phyloP scores from a whole-genome alignment of 1,140 invertebrate species.

The Leptopilina boulardi region DNA sequence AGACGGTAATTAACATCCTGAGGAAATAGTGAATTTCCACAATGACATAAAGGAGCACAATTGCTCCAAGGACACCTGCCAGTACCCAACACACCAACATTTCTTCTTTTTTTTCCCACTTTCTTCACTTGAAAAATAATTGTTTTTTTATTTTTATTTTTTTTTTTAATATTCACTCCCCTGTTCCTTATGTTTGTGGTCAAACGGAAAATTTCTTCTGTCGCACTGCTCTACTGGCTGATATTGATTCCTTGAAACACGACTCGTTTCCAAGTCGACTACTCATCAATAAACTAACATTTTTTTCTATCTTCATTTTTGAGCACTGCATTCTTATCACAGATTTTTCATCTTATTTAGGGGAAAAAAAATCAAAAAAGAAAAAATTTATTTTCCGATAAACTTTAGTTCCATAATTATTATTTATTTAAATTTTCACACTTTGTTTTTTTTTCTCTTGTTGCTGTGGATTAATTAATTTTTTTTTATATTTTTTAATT shows the following conservation, averaged over 20 bases:
- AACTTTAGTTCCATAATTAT: not conserved
- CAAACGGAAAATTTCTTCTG: not conserved
- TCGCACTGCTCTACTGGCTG: not conserved
- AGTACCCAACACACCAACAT: constrained; percentile 74
- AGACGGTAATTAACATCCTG: constrained; percentile 79
- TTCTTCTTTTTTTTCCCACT: constrained; percentile 43
- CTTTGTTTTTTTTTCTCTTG: too few relatives aligned
- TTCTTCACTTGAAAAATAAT: not conserved
- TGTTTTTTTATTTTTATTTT: not conserved
- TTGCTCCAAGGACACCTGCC: constrained; percentile 69
- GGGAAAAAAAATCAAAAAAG: too few relatives aligned
- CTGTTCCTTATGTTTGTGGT: not conserved
- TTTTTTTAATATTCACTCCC: not conserved
- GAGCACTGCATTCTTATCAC: not conserved
- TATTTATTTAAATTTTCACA: not conserved
- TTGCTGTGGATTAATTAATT: too few relatives aligned
- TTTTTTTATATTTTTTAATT: too few relatives aligned
- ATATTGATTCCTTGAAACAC: not conserved
- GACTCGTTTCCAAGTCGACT: constrained; percentile 5
- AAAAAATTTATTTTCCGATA: not conserved
- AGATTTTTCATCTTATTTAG: not conserved
- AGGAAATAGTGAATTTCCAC: constrained; percentile 84
- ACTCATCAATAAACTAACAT: constrained; percentile 15
- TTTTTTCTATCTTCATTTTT: not conserved
- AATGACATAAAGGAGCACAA: constrained; percentile 78